These are phyloP conservation scores for Callithrix jacchus DNA, from an alignment of 2,113 vertebrate species.

Conservation along the genomic window DNA sequence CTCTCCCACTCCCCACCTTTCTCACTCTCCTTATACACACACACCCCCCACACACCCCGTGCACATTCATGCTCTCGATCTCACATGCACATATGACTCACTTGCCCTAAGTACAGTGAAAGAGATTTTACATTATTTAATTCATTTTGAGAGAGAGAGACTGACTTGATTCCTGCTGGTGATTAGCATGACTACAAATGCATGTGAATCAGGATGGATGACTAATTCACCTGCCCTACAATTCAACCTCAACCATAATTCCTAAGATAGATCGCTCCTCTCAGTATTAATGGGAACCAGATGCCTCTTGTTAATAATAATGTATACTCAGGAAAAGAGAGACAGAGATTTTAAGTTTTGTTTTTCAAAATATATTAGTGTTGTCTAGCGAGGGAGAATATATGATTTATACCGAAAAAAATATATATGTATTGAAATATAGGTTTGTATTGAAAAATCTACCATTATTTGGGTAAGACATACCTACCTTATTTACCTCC, in stretches of 20 bases:
- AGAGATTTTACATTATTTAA: constrained; percentile 27
- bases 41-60: not conserved
- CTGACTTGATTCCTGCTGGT: constrained; percentile 80
- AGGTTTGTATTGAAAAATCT: constrained; percentile 64
- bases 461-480: not conserved
- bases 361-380: constrained; percentile 73
- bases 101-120: constrained; percentile 47
- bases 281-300: constrained; percentile 88
- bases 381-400: constrained; percentile 70
- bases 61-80: not conserved
- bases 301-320: constrained; percentile 89
- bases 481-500: not conserved
- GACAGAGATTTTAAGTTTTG: constrained; percentile 58
- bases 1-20: too few species aligned
- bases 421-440: too few species aligned
- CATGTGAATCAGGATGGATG: constrained; percentile 85
- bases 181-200: constrained; percentile 84
- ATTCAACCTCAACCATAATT: constrained; percentile 90
- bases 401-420: constrained; percentile 61
- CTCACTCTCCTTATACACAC: not conserved
- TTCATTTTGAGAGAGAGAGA: constrained; percentile 49
- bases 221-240: constrained; percentile 85
- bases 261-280: constrained; percentile 85
- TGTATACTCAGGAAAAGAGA: constrained; percentile 63
- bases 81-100: not conserved